Evolutionary conservation across 2,797 vertebrate species (phyloP).

Genomic region (Pteronotus mesoamericanus): DNA sequence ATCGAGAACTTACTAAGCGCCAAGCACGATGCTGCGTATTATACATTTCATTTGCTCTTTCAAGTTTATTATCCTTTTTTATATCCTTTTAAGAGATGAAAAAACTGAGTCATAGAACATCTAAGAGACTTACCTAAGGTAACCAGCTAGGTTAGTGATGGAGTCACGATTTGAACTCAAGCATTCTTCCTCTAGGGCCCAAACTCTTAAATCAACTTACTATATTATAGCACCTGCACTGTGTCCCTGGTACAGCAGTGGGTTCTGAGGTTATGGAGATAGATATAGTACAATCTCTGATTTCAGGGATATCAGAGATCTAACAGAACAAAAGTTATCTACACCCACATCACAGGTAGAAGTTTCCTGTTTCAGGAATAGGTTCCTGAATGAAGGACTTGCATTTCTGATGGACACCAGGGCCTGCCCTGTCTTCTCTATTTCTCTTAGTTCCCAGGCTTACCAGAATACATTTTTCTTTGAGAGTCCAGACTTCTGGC

Average conservation of each 20-base stretch:
- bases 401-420: not conserved
- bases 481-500: slow-evolving; percentile 89
- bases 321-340: not conserved
- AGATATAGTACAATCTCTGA: not conserved
- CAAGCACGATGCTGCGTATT: not conserved
- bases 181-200: not conserved
- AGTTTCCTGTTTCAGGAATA: not conserved
- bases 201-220: not conserved
- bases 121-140: not conserved
- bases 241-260: not conserved
- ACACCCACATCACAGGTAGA: slow-evolving; percentile 13
- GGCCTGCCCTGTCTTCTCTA: not conserved
- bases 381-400: slow-evolving; percentile 67
- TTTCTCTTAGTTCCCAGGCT: slow-evolving; percentile 56
- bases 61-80: not conserved
- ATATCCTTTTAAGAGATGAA: slow-evolving; percentile 2
- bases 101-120: not conserved
- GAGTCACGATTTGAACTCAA: not conserved
- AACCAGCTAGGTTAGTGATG: not conserved
- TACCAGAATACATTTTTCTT: slow-evolving; percentile 89
- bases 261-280: not conserved
- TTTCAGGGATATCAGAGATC: not conserved
- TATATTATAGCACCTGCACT: not conserved
- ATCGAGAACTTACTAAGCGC: not conserved
- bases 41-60: not conserved